Base-by-base conservation (phyloP, 2,113 vertebrate genomes). In the Campylomormyrus numenius region DNA sequence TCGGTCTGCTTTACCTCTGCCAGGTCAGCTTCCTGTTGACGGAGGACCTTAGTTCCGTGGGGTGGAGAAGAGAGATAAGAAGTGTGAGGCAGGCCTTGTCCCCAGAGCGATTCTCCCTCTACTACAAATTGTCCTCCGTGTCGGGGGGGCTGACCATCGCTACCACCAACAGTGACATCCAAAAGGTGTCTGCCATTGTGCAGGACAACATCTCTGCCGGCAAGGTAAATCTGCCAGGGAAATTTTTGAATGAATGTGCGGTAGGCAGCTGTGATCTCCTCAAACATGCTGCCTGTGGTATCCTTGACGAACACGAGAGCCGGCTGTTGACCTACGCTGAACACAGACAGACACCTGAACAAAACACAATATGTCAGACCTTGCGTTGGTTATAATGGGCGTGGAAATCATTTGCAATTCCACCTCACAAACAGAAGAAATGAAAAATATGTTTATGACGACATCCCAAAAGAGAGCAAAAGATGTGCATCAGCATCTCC, bases 281-380 rank as follows among this genome's bases (percentile, higher is more conserved):
- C 97, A 3, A 97, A 96, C 97, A 97, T 97, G 90, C 97, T 97
- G 74, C 97, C 97, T 0, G 96, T 98, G 85, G 97, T 97, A 91
- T 98, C 97, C 88, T 98, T 95, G 53, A 98, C 96, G 6, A 98
- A 97, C 56, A 97, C 97, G 90, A 98, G 88, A 0, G 96, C 95
- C 13, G 39, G 95, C 13, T 92, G 94, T 88, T 96, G 95, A 83
- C 94, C 94, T 90, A 97, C 96, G 49, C 96, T 97, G 88, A 98
- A 27, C 42, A 24, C 48, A 86, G 19, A 11, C 1, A 15, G 1
- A 49, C 48, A 15, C 17, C 5, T 19, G 49, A 27, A 85, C 21
- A 85, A 21, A 85, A 84, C 19, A 84, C 1, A 83, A 13, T 19
- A 31, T 80, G 21, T 84, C 35, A 21, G 45, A 24, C 27, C 35